Base-by-base conservation (phyloP, 2,113 vertebrate genomes). In the Cranoglanis bouderius region DNA sequence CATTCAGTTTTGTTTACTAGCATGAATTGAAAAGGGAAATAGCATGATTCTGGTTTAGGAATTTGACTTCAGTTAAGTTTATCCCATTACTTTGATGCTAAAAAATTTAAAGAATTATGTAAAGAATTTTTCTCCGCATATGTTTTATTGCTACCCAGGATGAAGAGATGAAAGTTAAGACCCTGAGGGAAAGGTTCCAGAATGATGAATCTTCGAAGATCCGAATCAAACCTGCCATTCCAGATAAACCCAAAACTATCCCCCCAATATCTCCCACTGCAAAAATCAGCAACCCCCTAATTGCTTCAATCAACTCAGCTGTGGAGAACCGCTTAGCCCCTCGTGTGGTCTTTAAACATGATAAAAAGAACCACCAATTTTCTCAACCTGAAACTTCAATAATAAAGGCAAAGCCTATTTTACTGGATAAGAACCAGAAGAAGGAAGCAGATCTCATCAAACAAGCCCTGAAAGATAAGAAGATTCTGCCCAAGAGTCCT, bases 281-380 rank as follows among this genome's bases (percentile, higher is more conserved):
- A 80, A 93, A 94, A 89, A n/a, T 92, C 55, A 90, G 91, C 51
- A 88, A 85, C 83, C 10, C 83, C 32, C 91, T 96, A 75, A 90
- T 91, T 84, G 91, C 93, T 75, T 94, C 95, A 65, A 94, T 90
- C 89, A 93, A 93, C 14, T 82, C 65, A 38, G 75, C 93, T 24
- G 92, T 94, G 0, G 61, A 82, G 13, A 94, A 91, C 55, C 85
- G 88, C 4, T 0, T 72, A 0, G 83, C 86, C 38, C 96, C 95
- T 82, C 93, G 93, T 81, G 95, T 96, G 88, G 87, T 96, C 89
- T 96, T 96, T 88, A 95, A 93, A 89, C 93, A 95, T 0, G 92
- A 94, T 1, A 94, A 91, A 82, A 94, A 94, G 88, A 92, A 26
- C 65, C 74, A 4, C 4, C 82, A 77, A n/a, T 32, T 55, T 18